Evolutionary conservation across 1,140 invertebrate species (phyloP), one percentile per base, ranked within the genome.

Genomic region (Trichomalopsis sarcophagae): DNA sequence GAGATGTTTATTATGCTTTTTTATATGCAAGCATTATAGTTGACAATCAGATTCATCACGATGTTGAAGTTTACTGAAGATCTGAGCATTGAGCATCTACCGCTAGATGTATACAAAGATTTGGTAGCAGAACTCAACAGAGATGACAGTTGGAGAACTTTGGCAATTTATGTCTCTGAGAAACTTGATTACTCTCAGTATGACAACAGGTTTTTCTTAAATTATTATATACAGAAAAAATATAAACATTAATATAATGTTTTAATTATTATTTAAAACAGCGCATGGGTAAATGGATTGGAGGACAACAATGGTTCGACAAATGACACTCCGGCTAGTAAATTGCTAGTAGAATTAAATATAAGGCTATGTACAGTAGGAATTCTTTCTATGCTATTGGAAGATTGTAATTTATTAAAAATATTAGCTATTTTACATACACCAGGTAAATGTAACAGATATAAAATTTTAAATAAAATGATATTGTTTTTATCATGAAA

Each of bases 341-440:
- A 88, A 77, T 36, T 92, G 33, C 66, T 92, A 3, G 80, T 86
- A 17, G 88, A 91, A 83, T 85, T 92, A 44, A 87, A 85, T 73
- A 87, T 87, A 73, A 88, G 88, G 87, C 88, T 91, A 89, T 91
- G 90, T 27, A 90, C 87, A 11, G 77, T 91, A 30, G 90, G 87
- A 86, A 86, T 88, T 77, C 84, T 92, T 10, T 80, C 84, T 75
- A 79, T 66, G 44, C 44, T 91, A 23, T 82, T 91, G 14, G 82
- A 87, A 77, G 84, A 90, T 40, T 90, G 90, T 55, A 84, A 89
- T 69, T 88, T 92, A 55, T 21, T 84, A 10, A 84, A 83, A 17
- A 86, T 88, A n/a, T 80, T 90, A 17, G 91, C 89, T 3, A 76
- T 90, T 80, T 84, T 92, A 82, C 85, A 83, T 40, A 27, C 84